phyloP scores from a whole-genome alignment of 1,140 invertebrate genomes.

The Temnothorax curvispinosus region DNA sequence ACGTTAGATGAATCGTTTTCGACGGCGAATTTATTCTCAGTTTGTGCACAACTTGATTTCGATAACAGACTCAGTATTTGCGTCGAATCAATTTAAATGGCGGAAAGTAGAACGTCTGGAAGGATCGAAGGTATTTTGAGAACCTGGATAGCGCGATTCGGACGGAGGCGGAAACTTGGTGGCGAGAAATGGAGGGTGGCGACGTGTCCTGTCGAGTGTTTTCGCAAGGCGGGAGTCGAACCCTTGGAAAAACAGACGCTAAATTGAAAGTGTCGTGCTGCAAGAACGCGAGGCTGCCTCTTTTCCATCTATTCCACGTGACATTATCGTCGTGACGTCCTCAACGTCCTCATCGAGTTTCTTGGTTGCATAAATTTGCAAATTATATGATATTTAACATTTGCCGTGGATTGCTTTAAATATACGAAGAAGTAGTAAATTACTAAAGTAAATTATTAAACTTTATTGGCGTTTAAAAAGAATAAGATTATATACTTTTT shows the following conservation, averaged over 20 bases:
- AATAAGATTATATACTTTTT: background rate
- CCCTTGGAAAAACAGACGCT: conserved; percentile 86
- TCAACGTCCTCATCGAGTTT: background rate
- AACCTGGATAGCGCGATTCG: conserved; percentile 68
- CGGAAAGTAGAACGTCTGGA: conserved; percentile 62
- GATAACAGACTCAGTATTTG: conserved; percentile 5
- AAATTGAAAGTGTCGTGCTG: conserved; percentile 85
- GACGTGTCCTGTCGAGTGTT: conserved; percentile 85
- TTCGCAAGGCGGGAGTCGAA: conserved; percentile 85
- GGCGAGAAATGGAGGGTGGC: conserved; percentile 79
- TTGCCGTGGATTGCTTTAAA: background rate
- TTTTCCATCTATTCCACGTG: conserved; percentile 76
- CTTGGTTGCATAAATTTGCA: conserved; percentile 21
- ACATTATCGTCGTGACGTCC: conserved; percentile 63
- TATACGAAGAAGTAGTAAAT: background rate
- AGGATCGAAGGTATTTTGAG: conserved; percentile 73
- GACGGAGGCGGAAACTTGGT: conserved; percentile 72
- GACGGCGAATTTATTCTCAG: conserved; percentile 3
- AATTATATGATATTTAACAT: conserved; percentile 19
- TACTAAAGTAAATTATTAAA: background rate
- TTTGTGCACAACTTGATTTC: conserved; percentile 40
- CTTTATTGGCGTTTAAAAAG: background rate
- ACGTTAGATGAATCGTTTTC: background rate
- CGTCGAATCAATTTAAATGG: conserved; percentile 48
- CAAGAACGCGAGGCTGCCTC: conserved; percentile 76